Conservation (phyloP, 2,888 invertebrate genomes). For the Dioctria rufipes region DNA sequence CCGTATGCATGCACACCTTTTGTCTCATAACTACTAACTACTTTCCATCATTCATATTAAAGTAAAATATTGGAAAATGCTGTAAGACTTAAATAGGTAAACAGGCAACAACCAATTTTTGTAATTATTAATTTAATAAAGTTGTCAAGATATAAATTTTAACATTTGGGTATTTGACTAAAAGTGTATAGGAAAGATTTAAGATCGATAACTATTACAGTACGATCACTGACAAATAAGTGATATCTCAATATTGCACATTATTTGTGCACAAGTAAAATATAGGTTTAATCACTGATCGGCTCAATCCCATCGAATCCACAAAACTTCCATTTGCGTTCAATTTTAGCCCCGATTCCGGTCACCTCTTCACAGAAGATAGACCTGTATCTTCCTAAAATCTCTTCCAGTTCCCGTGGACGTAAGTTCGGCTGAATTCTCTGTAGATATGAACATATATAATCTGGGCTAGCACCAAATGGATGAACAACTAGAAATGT, state of each 20-base stretch:
- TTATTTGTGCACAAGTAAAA: neutral
- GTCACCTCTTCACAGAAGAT: constrained; percentile 85
- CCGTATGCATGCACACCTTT: no score
- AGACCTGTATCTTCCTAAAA: constrained; percentile 83
- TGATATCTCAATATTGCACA: neutral
- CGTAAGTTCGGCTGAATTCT: constrained; percentile 82
- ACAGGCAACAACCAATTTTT: no score
- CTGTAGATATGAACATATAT: constrained; percentile 92
- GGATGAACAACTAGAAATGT: constrained; percentile 92
- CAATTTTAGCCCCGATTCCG: constrained; percentile 89
- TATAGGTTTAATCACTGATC: constrained; percentile 34
- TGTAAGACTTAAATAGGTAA: no score
- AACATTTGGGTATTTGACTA: neutral
- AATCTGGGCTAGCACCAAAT: constrained; percentile 90
- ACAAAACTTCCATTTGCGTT: constrained; percentile 89
- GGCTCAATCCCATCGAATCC: constrained; percentile 68
- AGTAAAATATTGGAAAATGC: no score
- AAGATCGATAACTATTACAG: neutral
- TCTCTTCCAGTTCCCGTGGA: constrained; percentile 82
- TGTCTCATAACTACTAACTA: no score
- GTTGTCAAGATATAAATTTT: neutral
- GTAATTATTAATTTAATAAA: neutral
- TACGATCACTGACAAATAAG: neutral
- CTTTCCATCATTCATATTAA: no score
- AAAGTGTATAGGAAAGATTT: neutral